phyloP scores from a whole-genome alignment of 1,140 invertebrate genomes.

The Scaptomyza montana region DNA sequence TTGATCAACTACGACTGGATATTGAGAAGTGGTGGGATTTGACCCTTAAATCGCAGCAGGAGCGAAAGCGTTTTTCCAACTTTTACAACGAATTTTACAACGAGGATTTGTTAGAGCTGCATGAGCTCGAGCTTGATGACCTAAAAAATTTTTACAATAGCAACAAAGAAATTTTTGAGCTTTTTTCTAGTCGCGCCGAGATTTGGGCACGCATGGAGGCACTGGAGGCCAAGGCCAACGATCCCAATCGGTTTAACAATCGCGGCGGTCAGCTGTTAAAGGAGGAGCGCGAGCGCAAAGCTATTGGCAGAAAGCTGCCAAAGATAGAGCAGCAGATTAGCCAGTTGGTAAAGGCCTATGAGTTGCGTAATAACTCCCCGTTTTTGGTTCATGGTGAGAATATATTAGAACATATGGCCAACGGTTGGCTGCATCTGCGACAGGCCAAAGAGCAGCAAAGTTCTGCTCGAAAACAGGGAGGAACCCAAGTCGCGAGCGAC shows the following conservation, averaged over 20 bases:
- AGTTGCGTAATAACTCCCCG: constrained; percentile 83
- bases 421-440: constrained; percentile 85
- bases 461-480: constrained; percentile 19
- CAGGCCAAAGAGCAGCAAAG: constrained; percentile 68
- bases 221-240: constrained; percentile 88
- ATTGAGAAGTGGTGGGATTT: constrained; percentile 89
- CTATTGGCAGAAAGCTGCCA: constrained; percentile 87
- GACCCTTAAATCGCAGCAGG: constrained; percentile 87
- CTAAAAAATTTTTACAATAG: constrained; percentile 88
- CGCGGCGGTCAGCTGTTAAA: constrained; percentile 91
- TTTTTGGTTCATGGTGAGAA: constrained; percentile 87
- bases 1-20: constrained; percentile 88
- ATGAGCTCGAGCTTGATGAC: constrained; percentile 89
- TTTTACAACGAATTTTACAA: constrained; percentile 87
- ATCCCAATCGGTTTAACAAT: constrained; percentile 92
- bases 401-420: constrained; percentile 85
- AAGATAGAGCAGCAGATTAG: constrained; percentile 88
- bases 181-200: constrained; percentile 86
- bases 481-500: no score
- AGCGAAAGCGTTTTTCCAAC: constrained; percentile 87
- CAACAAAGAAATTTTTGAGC: constrained; percentile 87
- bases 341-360: constrained; percentile 85
- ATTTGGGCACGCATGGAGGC: constrained; percentile 89
- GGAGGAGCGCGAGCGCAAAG: constrained; percentile 93
- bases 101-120: constrained; percentile 89